Evolutionary conservation across 2,113 vertebrate species (phyloP), one percentile per base, ranked within the genome.

Genomic region (Esox niger): DNA sequence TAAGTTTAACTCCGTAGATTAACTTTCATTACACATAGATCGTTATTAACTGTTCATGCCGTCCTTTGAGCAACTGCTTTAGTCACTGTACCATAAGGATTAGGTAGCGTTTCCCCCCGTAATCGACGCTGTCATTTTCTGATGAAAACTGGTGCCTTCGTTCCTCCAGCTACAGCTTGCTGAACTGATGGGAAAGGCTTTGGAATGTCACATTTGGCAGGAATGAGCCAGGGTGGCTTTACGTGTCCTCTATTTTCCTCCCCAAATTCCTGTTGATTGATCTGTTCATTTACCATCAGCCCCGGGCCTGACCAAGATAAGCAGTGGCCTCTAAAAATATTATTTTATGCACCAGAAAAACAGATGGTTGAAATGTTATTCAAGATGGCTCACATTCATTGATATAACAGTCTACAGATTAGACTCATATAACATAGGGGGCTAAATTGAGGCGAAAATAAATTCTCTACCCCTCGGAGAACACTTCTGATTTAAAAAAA

Each of bases 221-320:
- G 15, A 35, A 3, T 2, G 59, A 23, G 31, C 3, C 35, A 31
- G 20, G 25, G 38, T 21, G 27, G n/a, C 63, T 29, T 33, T n/a
- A 20, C 30, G 46, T 29, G 47, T 52, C 47, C 47, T 64, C 29
- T 55, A 32, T 31, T 57, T 8, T 52, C 27, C 47, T 21, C 58
- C 27, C 23, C n/a, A 55, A 33, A 68, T 61, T 63, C 27, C 31
- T 46, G 21, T 54, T 71, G 47, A 77, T 77, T 65, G 75, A 77
- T 73, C 47, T 56, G 84, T 86, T 90, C 86, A 87, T 88, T 90
- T 84, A 80, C 79, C 83, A 87, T 87, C 83, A 83, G 83, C 86
- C 87, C 79, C 79, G 73, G 84, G 88, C 84, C 66, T 68, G 20
- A 31, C 79, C 84, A 78, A 79, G 79, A 82, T 83, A 81, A 84